Conservation (phyloP, 2,888 invertebrate genomes). For the Actias luna region DNA sequence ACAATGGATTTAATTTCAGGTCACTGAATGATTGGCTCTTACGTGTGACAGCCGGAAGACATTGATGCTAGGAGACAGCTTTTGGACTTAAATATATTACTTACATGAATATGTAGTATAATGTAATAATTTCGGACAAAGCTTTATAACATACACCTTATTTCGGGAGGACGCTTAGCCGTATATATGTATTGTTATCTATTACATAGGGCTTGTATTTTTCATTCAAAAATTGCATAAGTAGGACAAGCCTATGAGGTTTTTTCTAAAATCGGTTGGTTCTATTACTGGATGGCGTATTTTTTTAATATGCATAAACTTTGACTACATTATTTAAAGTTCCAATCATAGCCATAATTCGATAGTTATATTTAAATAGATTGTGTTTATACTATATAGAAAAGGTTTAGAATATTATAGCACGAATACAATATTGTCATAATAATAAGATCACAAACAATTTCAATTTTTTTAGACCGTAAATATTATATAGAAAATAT, state of each 20-base stretch:
- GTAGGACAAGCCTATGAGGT: not conserved
- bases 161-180: not conserved
- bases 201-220: not conserved
- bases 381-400: not conserved
- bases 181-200: not conserved
- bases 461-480: not conserved
- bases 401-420: constrained; percentile 1
- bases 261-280: not conserved
- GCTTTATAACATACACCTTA: not conserved
- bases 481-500: not conserved
- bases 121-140: not conserved
- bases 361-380: not conserved
- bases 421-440: constrained; percentile 6
- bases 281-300: not conserved
- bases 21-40: too few species aligned
- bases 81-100: not conserved
- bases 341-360: not conserved
- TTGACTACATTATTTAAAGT: not conserved
- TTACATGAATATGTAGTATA: not conserved
- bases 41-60: not conserved
- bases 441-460: not conserved
- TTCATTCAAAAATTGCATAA: not conserved
- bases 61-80: not conserved
- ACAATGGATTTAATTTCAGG: too few species aligned
- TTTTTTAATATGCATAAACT: not conserved